phyloP scores from a whole-genome alignment of 2,888 invertebrate species.

The Alloplasta piceator region DNA sequence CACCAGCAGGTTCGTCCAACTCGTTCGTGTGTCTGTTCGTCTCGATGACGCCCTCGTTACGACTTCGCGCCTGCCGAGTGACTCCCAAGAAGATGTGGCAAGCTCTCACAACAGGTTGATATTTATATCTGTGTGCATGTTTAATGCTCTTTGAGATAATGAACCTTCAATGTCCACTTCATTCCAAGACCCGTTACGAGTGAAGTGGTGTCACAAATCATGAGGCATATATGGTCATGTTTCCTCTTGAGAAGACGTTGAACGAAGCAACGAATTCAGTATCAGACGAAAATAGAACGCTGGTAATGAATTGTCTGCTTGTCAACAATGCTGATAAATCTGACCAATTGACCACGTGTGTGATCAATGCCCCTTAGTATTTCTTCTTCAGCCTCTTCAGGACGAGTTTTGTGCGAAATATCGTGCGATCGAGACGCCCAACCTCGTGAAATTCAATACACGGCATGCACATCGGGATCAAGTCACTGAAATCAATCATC shows the following conservation, averaged over 20 bases:
- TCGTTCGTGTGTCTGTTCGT: constrained; percentile 52
- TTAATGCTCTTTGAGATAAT: constrained; percentile 31
- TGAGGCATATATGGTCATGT: background rate
- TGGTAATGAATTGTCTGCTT: no score
- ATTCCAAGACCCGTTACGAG: constrained; percentile 49
- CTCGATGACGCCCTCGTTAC: constrained; percentile 56
- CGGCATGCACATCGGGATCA: no score
- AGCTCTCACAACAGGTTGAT: background rate
- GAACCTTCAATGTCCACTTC: constrained; percentile 39
- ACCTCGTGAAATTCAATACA: no score
- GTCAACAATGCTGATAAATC: no score
- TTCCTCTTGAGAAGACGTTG: background rate
- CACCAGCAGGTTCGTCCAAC: constrained; percentile 39
- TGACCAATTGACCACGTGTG: no score
- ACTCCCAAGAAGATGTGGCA: constrained; percentile 29
- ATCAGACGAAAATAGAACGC: no score
- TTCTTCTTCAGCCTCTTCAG: no score
- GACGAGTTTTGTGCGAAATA: no score
- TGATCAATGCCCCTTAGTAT: no score
- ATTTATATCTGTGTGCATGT: constrained; percentile 20
- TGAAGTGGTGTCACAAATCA: constrained; percentile 6
- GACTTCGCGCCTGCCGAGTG: constrained; percentile 50
- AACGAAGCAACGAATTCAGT: background rate
- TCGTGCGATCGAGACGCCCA: no score
- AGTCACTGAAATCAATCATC: no score